Evolutionary conservation across 2,113 vertebrate genomes (phyloP), one percentile per base, ranked within the genome.

Genomic region (Cryptoleucopteryx plumbea): DNA sequence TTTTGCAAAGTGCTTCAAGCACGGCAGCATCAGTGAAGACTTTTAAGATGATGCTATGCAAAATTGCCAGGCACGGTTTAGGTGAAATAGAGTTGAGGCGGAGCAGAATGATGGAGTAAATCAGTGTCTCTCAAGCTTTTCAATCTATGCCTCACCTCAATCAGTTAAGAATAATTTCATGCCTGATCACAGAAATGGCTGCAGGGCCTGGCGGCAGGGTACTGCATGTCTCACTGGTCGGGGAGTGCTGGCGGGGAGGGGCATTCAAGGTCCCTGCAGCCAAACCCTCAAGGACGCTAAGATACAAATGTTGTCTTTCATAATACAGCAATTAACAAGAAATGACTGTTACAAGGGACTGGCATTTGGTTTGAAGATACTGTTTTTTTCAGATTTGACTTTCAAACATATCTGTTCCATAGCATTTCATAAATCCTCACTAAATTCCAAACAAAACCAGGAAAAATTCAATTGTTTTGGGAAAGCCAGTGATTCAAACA

Each of bases 171-270:
- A 88, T 82, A 72, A 96, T 96, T 91, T 96, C 90, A 91, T 90
- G 93, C 66, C 92, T 91, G 92, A 86, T 94, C 93, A 80, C 94
- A 93, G 93, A 72, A 90, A 91, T 79, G 93, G 82, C 96, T 94
- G 74, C 74, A 82, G 94, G 91, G 87, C 89, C 83, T 82, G 94
- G 78, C 4, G 3, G 77, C 91, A 61, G 78, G 84, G 90, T 34
- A 73, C 81, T 40, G 91, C 52, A 40, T 0, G 6, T 89, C 94
- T 96, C 14, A 1, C 83, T 93, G 73, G 9, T 32, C 0, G 0
- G 70, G 59, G 81, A 94, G 73, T 0, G 31, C 84, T 93, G 77
- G 65, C 5, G 0, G 26, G 91, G 91, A 72, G 74, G 58, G 78
- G 16, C 66, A 72, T 20, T 70, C 1, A 0, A 90, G 73, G 43